Conservation (phyloP, 2,888 invertebrate genomes). For the Rhabditoides inermis region DNA sequence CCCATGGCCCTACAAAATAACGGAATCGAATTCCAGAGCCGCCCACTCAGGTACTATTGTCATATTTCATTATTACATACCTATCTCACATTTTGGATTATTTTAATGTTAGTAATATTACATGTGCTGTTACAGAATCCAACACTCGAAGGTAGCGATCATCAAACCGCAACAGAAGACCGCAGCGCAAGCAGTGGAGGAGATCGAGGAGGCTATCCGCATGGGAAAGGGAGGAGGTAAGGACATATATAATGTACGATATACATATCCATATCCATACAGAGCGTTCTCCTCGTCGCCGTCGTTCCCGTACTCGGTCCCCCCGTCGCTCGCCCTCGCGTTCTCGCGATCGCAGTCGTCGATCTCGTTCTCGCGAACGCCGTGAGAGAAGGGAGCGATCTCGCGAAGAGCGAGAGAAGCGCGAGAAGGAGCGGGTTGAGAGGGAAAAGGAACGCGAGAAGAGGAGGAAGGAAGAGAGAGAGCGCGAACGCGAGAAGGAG, state of each 20-base stretch:
- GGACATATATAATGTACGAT: background rate
- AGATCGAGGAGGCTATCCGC: constrained; percentile 94
- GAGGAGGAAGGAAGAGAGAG: background rate
- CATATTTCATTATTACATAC: background rate
- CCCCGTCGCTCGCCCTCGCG: constrained; percentile 27
- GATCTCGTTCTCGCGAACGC: constrained; percentile 8
- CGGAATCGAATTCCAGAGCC: constrained; percentile 68
- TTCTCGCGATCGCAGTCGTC: constrained; percentile 16
- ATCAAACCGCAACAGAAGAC: constrained; percentile 80
- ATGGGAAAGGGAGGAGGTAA: constrained; percentile 54
- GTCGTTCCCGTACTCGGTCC: constrained; percentile 16
- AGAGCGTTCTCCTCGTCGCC: constrained; percentile 9
- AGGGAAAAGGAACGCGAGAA: background rate
- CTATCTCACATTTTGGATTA: background rate
- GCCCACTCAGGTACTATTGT: constrained; percentile 57
- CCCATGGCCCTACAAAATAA: constrained; percentile 74
- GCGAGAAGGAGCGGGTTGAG: background rate
- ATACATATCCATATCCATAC: background rate
- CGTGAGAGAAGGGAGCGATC: too few relatives aligned
- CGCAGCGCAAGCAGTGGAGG: constrained; percentile 85
- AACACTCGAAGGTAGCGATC: constrained; percentile 83
- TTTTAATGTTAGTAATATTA: background rate
- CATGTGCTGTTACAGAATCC: constrained; percentile 59
- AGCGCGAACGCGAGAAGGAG: constrained; percentile 4
- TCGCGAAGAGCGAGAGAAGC: background rate